Conservation (phyloP, 2,797 vertebrate genomes). For the Amblyraja radiata region DNA sequence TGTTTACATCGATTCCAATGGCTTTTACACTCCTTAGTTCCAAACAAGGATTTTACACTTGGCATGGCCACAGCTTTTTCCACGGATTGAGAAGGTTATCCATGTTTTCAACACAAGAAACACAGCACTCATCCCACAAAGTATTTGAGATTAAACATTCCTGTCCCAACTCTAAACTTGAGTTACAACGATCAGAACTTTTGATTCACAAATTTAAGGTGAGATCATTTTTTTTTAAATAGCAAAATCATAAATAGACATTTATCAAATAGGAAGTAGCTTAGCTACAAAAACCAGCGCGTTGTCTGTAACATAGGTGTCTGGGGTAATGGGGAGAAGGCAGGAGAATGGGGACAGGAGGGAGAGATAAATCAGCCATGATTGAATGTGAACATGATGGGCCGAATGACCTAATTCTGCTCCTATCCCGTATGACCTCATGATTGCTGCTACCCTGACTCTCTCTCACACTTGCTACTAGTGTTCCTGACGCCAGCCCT, state of each 20-base stretch:
- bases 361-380: no score
- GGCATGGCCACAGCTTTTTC: neutral
- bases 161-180: neutral
- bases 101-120: neutral
- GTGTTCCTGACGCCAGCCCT: no score
- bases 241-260: neutral
- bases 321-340: no score
- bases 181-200: neutral
- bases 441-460: no score
- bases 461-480: no score
- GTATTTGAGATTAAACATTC: neutral
- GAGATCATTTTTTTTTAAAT: neutral
- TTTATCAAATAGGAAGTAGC: neutral
- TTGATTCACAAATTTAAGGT: neutral
- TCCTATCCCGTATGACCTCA: no score
- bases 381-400: no score
- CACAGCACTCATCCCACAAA: neutral
- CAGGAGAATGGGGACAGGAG: no score
- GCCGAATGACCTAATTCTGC: no score
- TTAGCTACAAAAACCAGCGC: neutral
- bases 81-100: neutral
- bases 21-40: neutral
- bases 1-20: no score
- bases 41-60: neutral
- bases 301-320: no score